Evolutionary conservation across 2,888 invertebrate genomes (phyloP).

Genomic region (Caenorhabditis japonica): DNA sequence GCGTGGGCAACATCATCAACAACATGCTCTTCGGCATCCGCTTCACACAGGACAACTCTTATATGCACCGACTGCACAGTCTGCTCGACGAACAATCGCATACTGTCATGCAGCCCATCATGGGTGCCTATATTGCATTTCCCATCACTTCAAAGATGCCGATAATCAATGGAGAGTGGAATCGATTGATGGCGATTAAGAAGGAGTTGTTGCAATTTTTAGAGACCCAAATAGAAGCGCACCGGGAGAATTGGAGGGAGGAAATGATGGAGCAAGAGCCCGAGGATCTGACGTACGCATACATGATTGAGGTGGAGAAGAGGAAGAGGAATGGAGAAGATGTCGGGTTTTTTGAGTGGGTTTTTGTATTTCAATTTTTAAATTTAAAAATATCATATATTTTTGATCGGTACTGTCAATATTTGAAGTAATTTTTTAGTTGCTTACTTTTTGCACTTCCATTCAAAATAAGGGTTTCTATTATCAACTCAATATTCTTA

Average conservation of each 20-base stretch:
- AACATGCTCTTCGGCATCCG: constrained; percentile 73
- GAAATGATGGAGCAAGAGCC: constrained; percentile 51
- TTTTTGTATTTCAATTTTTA: constrained; percentile 5
- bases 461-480: no score
- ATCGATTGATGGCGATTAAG: constrained; percentile 65
- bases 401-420: neutral
- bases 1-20: constrained; percentile 77
- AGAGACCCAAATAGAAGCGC: constrained; percentile 65
- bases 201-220: constrained; percentile 67
- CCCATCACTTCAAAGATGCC: constrained; percentile 71
- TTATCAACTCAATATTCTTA: no score
- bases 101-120: constrained; percentile 71
- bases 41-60: constrained; percentile 67
- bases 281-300: constrained; percentile 74
- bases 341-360: constrained; percentile 69
- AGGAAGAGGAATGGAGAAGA: constrained; percentile 59
- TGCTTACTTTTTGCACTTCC: no score
- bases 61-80: constrained; percentile 69
- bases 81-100: constrained; percentile 70
- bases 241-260: constrained; percentile 48
- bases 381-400: neutral
- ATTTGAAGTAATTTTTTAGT: neutral
- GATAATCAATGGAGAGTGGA: constrained; percentile 69
- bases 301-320: constrained; percentile 72
- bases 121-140: constrained; percentile 70